Conservation (phyloP, 2,113 vertebrate genomes). For the Nycticorax nycticorax region DNA sequence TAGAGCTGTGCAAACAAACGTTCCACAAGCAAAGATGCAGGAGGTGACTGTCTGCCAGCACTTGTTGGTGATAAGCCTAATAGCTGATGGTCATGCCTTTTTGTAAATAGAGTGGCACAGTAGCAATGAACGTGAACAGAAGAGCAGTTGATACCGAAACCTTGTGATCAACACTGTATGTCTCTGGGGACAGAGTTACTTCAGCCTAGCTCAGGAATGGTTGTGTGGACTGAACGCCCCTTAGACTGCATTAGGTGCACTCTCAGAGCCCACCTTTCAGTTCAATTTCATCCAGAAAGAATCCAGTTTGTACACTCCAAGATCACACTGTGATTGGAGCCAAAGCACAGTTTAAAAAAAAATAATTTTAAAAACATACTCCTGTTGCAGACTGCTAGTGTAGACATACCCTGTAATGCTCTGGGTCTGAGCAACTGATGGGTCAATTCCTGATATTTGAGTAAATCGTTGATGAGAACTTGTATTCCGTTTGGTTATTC, state of each 20-base stretch:
- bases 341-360: background rate
- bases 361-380: background rate
- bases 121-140: background rate
- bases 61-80: background rate
- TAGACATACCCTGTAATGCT: background rate
- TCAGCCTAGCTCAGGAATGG: background rate
- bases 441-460: background rate
- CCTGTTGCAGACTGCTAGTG: background rate
- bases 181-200: background rate
- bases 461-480: background rate
- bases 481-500: background rate
- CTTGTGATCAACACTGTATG: background rate
- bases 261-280: background rate
- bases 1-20: background rate
- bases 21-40: background rate
- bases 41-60: background rate
- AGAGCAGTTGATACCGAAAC: background rate
- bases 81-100: background rate
- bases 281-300: background rate
- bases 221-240: background rate
- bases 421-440: background rate
- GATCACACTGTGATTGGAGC: background rate
- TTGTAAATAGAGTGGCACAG: background rate
- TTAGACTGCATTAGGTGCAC: background rate
- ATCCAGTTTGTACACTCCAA: background rate